Evolutionary conservation across 2,888 invertebrate species (phyloP).

Genomic region (Eupithecia vulgata): DNA sequence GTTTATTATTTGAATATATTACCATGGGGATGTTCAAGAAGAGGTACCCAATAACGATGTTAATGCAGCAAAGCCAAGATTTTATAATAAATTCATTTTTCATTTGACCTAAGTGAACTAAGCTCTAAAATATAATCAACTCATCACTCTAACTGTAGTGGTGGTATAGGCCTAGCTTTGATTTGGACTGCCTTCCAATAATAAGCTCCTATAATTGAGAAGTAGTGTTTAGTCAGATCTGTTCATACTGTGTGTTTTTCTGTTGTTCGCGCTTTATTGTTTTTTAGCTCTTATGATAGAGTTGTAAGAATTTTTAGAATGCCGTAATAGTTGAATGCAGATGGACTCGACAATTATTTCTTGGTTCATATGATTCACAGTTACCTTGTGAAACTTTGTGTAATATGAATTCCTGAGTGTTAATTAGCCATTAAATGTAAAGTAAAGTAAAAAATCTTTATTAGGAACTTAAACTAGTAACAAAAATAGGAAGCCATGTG

Average conservation of each 20-base stretch:
- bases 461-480: too few relatives aligned
- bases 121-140: too few relatives aligned
- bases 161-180: too few relatives aligned
- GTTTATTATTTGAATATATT: not conserved
- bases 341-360: conserved; percentile 6
- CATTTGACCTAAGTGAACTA: not conserved
- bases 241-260: not conserved
- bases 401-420: not conserved
- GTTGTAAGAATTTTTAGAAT: conserved; percentile 1
- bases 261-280: not conserved
- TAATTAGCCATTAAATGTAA: not conserved
- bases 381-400: conserved; percentile 1
- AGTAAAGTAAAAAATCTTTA: not conserved
- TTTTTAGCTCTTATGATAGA: not conserved
- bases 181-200: not conserved
- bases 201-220: not conserved
- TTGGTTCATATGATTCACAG: conserved; percentile 11
- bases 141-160: too few relatives aligned
- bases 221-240: not conserved
- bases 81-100: not conserved
- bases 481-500: too few relatives aligned
- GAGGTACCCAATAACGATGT: not conserved
- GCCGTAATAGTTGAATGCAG: not conserved
- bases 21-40: not conserved
- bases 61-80: not conserved